Evolutionary conservation across 2,888 invertebrate species (phyloP).

Genomic region (Frankliniella fusca): DNA sequence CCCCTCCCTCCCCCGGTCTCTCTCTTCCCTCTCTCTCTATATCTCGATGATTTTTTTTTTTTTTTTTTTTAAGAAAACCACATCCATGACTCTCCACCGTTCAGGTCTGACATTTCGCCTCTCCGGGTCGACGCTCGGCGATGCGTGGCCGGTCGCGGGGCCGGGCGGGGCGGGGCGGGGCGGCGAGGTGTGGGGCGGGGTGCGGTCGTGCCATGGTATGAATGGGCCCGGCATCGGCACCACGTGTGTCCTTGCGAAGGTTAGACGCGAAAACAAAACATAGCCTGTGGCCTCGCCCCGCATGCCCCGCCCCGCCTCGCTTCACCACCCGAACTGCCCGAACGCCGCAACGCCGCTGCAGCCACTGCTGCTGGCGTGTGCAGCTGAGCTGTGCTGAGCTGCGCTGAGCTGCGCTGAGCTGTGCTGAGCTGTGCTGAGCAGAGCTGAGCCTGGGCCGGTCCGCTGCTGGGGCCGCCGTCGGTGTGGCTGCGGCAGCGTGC

Average conservation of each 20-base stretch:
- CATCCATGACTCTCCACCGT: slow-evolving; percentile 8
- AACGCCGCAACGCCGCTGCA: background rate
- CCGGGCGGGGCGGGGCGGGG: background rate
- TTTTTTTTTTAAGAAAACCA: background rate
- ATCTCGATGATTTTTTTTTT: slow-evolving; percentile 41
- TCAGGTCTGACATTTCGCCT: background rate
- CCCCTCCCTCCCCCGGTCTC: slow-evolving; percentile 33
- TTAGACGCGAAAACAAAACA: slow-evolving; percentile 20
- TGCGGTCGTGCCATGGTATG: background rate
- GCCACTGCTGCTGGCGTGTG: background rate
- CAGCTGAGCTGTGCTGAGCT: too few species aligned
- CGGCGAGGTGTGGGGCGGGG: background rate
- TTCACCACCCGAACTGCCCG: background rate
- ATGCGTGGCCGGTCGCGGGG: background rate
- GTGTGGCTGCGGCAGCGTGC: background rate
- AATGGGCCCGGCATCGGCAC: background rate
- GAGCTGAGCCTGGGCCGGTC: too few species aligned
- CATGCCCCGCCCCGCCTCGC: background rate
- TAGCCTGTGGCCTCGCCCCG: background rate
- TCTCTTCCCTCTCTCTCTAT: slow-evolving; percentile 38
- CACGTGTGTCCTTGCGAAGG: slow-evolving; percentile 19
- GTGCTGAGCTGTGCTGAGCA: too few species aligned
- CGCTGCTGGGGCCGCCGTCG: too few species aligned
- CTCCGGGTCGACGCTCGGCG: background rate
- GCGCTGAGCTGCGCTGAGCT: too few species aligned